phyloP scores from a whole-genome alignment of 2,113 vertebrate species.

The Lamprologus callipterus region DNA sequence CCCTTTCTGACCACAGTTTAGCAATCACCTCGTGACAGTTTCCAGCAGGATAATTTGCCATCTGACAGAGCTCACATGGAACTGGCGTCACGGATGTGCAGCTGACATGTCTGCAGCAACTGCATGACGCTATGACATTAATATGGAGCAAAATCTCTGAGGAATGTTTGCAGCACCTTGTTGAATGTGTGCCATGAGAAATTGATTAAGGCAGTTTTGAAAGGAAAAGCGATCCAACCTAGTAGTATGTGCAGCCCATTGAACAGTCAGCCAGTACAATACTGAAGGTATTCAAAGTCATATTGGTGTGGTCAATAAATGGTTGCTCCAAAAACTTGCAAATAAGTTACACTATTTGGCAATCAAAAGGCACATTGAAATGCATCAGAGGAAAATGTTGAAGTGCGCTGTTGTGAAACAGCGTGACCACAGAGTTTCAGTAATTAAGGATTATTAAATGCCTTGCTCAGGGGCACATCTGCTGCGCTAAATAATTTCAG shows the following conservation, averaged over 20 bases:
- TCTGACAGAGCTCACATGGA: not conserved
- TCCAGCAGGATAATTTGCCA: not conserved
- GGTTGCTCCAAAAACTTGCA: not conserved
- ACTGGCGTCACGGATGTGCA: not conserved
- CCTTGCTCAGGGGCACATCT: conserved; percentile 1
- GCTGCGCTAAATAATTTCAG: not conserved
- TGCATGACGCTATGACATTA: not conserved
- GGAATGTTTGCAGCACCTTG: not conserved
- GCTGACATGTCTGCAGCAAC: not conserved
- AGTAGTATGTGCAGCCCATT: not conserved
- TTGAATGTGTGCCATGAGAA: not conserved
- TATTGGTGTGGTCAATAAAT: not conserved
- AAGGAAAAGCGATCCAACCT: not conserved
- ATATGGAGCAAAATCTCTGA: not conserved
- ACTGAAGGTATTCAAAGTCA: not conserved
- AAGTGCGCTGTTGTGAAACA: not conserved
- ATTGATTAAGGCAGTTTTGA: not conserved
- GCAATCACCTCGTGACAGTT: not conserved
- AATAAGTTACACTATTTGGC: not conserved
- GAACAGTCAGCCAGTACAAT: not conserved
- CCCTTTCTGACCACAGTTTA: not conserved
- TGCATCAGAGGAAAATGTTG: not conserved
- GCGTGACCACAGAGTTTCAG: not conserved
- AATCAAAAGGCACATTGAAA: not conserved
- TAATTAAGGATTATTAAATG: not conserved